phyloP scores from a whole-genome alignment of 35 echinoderm and acorn worm species.

The Eucidaris tribuloides region DNA sequence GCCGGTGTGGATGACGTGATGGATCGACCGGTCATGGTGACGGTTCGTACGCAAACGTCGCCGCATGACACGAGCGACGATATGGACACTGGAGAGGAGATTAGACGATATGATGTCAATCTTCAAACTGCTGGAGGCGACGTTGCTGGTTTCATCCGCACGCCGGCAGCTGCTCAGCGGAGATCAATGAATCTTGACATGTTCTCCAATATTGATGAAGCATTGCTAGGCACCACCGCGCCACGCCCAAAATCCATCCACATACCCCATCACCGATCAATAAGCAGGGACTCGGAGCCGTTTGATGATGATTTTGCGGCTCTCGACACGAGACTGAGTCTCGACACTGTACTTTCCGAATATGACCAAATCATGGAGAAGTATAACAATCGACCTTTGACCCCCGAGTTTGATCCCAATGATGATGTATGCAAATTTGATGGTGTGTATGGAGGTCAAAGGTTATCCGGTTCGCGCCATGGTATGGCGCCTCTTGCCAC shows the following conservation, averaged over 20 bases:
- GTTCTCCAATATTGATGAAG: constrained; percentile 19
- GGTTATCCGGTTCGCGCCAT: background rate
- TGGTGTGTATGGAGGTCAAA: background rate
- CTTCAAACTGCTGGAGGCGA: background rate
- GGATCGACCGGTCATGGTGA: background rate
- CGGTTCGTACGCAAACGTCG: constrained; percentile 3
- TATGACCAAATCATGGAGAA: constrained; percentile 87
- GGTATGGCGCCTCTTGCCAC: background rate
- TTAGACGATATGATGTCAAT: background rate
- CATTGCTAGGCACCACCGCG: background rate
- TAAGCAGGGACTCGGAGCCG: constrained; percentile 30
- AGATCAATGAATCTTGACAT: constrained; percentile 20
- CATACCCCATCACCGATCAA: background rate
- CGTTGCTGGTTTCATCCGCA: constrained; percentile 10
- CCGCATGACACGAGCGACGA: background rate
- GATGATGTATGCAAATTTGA: constrained; percentile 26
- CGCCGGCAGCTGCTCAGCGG: background rate
- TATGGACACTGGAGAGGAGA: constrained; percentile 20
- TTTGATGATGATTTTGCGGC: constrained; percentile 32
- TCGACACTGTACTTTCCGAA: constrained; percentile 81
- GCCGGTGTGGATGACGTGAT: background rate
- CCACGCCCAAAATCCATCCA: constrained; percentile 32
- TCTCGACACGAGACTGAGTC: constrained; percentile 48
- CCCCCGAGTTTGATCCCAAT: constrained; percentile 79
- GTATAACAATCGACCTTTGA: constrained; percentile 68